These are phyloP conservation scores for Drosophila ezoana DNA, from an alignment of 2,888 invertebrate species.

Conservation along the genomic window DNA sequence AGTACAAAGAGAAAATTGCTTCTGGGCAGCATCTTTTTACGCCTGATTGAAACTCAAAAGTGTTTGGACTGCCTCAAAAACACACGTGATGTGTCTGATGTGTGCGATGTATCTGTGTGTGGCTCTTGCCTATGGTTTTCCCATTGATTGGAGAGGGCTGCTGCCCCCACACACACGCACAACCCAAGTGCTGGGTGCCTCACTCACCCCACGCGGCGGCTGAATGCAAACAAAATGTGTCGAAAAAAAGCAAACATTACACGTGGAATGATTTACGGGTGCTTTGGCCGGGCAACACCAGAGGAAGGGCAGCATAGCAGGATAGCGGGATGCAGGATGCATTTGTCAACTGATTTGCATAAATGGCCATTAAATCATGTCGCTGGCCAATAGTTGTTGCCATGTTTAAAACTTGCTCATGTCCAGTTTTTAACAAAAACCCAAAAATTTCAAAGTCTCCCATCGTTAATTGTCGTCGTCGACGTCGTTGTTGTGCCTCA, in stretches of 20 bases:
- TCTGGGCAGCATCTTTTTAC: constrained; percentile 75
- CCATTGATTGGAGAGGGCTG: constrained; percentile 42
- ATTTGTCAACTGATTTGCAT: constrained; percentile 60
- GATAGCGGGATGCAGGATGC: constrained; percentile 37
- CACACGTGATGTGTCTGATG: constrained; percentile 26
- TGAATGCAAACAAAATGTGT: constrained; percentile 45
- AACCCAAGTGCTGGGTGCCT: constrained; percentile 9
- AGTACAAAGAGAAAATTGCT: constrained; percentile 70
- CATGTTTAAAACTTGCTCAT: constrained; percentile 47
- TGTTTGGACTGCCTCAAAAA: constrained; percentile 47
- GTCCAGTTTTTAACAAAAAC: constrained; percentile 52
- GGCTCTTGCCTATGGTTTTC: constrained; percentile 25
- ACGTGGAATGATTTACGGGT: constrained; percentile 68
- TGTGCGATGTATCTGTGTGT: constrained; percentile 10
- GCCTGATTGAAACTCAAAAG: constrained; percentile 73
- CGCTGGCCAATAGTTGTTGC: constrained; percentile 43
- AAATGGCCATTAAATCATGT: constrained; percentile 76
- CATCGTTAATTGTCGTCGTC: constrained; percentile 48
- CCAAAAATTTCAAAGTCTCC: background rate
- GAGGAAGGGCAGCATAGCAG: constrained; percentile 2
- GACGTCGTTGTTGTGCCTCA: constrained; percentile 41
- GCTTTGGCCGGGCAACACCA: constrained; percentile 15
- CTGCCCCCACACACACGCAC: constrained; percentile 39
- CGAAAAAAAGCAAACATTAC: constrained; percentile 46
- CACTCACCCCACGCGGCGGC: constrained; percentile 16